phyloP scores from a whole-genome alignment of 2,797 vertebrate species.

The Buceros bicornis region DNA sequence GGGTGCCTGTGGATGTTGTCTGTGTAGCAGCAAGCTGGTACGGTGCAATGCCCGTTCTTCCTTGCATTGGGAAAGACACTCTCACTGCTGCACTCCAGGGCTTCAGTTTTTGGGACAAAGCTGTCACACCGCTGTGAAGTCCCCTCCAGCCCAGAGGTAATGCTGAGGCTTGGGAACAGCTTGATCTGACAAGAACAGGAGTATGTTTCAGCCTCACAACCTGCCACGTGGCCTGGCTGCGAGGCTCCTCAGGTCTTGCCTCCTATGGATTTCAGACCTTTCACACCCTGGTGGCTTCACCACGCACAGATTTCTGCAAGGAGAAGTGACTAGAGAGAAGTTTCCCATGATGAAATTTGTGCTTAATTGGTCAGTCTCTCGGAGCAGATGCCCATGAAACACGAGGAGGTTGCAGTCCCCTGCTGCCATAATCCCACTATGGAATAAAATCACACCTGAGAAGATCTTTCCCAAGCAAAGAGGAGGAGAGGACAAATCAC shows the following conservation, averaged over 20 bases:
- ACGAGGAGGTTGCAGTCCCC: background rate
- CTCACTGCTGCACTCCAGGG: background rate
- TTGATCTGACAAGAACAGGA: background rate
- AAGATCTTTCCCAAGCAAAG: background rate
- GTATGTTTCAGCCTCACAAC: fast-evolving
- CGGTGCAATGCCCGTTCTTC: background rate
- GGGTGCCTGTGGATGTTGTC: background rate
- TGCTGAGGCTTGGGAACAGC: background rate
- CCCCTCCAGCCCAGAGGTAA: background rate
- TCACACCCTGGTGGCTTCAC: background rate
- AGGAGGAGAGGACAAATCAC: background rate
- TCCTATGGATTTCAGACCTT: background rate
- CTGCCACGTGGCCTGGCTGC: background rate
- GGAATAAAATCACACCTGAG: background rate
- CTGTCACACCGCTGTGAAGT: background rate
- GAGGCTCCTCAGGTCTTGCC: background rate
- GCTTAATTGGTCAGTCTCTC: background rate
- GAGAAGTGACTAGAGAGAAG: background rate
- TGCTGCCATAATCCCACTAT: background rate
- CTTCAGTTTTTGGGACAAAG: background rate
- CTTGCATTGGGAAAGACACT: background rate
- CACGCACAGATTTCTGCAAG: background rate
- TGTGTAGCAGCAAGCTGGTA: background rate
- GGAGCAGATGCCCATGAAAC: background rate
- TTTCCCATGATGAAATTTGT: background rate